Evolutionary conservation across 2,113 vertebrate species (phyloP).

Genomic region (Nettapus auritus): DNA sequence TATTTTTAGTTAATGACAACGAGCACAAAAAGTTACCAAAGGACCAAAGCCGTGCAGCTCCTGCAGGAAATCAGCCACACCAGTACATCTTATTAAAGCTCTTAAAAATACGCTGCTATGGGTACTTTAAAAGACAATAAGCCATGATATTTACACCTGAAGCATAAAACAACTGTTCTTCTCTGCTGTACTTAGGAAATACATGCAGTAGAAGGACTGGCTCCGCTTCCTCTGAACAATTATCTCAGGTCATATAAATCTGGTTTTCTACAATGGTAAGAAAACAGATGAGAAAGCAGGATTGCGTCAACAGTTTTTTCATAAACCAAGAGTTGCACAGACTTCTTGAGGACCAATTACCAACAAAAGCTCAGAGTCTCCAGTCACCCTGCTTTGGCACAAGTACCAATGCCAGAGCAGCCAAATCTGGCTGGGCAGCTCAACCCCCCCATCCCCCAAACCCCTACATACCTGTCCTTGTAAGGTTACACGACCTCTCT

Average conservation of each 20-base stretch:
- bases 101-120: background rate
- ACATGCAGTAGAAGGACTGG: background rate
- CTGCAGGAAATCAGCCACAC: background rate
- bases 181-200: background rate
- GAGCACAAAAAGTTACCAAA: background rate
- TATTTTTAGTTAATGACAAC: background rate
- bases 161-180: background rate
- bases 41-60: background rate
- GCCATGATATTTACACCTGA: background rate
- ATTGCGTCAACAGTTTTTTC: background rate
- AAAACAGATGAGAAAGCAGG: background rate
- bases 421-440: background rate
- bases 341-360: background rate
- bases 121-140: background rate
- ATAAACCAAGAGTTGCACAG: background rate
- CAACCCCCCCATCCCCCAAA: background rate
- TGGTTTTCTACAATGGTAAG: background rate
- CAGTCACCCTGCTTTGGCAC: background rate
- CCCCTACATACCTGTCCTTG: conserved; percentile 78
- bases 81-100: background rate
- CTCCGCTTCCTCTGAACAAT: background rate
- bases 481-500: conserved; percentile 57
- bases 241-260: background rate
- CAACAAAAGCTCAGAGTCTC: background rate
- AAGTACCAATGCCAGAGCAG: background rate